Evolutionary conservation across 2,113 vertebrate genomes (phyloP).

Genomic region (Microcebus ravelobensis): DNA sequence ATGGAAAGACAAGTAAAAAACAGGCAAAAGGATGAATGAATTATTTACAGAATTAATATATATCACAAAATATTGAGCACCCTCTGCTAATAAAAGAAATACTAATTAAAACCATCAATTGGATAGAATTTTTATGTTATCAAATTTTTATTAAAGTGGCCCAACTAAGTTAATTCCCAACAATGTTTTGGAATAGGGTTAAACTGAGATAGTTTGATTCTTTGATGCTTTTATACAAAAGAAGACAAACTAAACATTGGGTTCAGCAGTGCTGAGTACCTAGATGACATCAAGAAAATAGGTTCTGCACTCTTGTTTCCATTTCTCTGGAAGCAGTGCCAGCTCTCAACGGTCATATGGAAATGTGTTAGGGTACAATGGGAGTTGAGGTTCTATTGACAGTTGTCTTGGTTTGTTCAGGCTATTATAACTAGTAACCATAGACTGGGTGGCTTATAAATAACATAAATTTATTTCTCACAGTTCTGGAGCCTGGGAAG

Average conservation of each 20-base stretch:
- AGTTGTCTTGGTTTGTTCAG: not conserved
- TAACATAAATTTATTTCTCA: not conserved
- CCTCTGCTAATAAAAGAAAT: not conserved
- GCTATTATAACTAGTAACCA: not conserved
- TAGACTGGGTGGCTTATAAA: not conserved
- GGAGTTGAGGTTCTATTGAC: not conserved
- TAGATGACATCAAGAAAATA: not conserved
- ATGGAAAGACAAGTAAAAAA: not conserved
- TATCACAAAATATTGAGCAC: not conserved
- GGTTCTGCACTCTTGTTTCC: not conserved
- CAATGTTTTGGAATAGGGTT: not conserved
- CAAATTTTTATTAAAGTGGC: not conserved
- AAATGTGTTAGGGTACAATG: not conserved
- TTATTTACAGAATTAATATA: not conserved
- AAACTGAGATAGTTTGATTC: not conserved
- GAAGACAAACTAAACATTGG: not conserved
- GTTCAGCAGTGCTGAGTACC: not conserved
- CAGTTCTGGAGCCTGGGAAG: not conserved
- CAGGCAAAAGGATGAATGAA: not conserved
- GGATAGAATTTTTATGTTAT: not conserved
- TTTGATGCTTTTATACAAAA: not conserved
- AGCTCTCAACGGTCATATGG: accelerated
- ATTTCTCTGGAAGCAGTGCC: too few species aligned
- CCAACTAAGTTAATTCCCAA: not conserved
- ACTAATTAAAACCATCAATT: not conserved